phyloP scores from a whole-genome alignment of 2,888 invertebrate genomes.

The Andrena fulva region DNA sequence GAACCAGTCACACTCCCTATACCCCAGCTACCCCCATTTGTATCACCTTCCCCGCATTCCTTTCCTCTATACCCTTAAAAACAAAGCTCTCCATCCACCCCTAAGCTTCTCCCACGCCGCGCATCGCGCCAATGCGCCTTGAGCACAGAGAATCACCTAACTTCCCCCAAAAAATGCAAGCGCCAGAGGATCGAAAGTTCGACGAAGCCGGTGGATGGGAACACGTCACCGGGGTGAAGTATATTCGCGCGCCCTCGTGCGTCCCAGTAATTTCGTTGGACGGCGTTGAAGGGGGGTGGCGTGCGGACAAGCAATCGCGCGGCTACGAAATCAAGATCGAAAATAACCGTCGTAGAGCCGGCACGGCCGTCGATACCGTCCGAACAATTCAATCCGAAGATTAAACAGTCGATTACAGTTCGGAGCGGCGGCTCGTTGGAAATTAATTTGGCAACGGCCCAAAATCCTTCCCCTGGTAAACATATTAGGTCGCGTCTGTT shows the following conservation, averaged over 20 bases:
- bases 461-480: conserved; percentile 47
- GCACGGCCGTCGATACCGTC: conserved; percentile 24
- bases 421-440: conserved; percentile 40
- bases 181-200: too few species aligned
- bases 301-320: conserved; percentile 33
- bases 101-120: too few species aligned
- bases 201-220: too few species aligned
- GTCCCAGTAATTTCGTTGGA: conserved; percentile 16
- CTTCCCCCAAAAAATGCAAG: too few species aligned
- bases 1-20: too few species aligned
- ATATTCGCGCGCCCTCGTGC: background rate
- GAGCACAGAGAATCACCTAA: too few species aligned
- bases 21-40: too few species aligned
- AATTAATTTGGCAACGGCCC: conserved; percentile 57
- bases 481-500: conserved; percentile 42
- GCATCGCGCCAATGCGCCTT: too few species aligned
- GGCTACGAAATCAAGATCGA: conserved; percentile 37
- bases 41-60: too few species aligned
- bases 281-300: background rate
- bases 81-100: too few species aligned
- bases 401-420: conserved; percentile 59
- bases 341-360: conserved; percentile 38
- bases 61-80: too few species aligned
- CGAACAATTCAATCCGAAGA: conserved; percentile 55
- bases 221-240: too few species aligned